A percentile compares a stretch with the other conserved stretches of the same genome.
Evolutionary conservation across 2,113 vertebrate genomes (phyloP).

Genomic region (Sitta europaea): DNA sequence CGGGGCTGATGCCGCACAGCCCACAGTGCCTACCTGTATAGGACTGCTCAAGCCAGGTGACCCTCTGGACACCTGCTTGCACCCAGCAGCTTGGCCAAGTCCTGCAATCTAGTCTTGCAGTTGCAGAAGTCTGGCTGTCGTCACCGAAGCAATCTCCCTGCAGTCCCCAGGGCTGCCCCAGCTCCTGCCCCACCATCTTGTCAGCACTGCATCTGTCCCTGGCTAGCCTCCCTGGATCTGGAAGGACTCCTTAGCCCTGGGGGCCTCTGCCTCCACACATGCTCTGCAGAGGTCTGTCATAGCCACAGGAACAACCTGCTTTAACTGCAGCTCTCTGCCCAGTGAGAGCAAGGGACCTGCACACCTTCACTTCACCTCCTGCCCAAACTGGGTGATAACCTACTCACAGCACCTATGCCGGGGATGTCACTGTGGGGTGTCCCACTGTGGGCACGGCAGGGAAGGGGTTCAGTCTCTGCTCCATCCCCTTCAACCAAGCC

Average conservation of each 20-base stretch:
- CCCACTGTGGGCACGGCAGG: fast-evolving
- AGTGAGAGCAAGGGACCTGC: fast-evolving
- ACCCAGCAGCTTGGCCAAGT: neutral
- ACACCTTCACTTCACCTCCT: neutral
- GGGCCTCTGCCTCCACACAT: neutral
- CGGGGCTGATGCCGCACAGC: neutral
- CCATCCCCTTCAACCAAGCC: neutral
- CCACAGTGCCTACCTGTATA: neutral
- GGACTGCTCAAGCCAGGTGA: neutral
- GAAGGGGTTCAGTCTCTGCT: neutral
- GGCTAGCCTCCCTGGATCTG: fast-evolving
- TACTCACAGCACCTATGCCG: neutral
- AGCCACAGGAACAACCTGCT: neutral
- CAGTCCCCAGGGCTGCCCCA: neutral
- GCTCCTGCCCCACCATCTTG: neutral
- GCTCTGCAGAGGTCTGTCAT: fast-evolving
- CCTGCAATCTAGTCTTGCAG: neutral
- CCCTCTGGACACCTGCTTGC: neutral
- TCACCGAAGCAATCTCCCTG: neutral
- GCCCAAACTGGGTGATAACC: fast-evolving
- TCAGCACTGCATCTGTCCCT: neutral
- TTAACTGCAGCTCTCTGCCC: neutral
- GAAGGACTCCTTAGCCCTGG: too few relatives aligned
- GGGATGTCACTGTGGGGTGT: neutral
- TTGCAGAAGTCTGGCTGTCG: neutral